Evolutionary conservation across 2,888 invertebrate species (phyloP).

Genomic region (Hartigia nigra): DNA sequence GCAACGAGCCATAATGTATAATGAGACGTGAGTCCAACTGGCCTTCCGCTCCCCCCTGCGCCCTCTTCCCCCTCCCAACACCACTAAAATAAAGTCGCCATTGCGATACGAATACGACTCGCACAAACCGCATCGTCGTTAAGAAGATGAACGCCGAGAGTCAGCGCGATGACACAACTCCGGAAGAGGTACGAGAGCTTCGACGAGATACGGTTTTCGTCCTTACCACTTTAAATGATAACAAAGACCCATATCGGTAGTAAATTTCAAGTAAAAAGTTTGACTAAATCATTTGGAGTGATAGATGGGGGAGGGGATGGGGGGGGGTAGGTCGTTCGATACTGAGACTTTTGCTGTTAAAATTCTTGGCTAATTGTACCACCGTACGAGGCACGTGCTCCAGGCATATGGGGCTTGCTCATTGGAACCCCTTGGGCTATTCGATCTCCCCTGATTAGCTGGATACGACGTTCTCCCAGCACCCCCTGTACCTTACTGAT

Average conservation of each 20-base stretch:
- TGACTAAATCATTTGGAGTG: background rate
- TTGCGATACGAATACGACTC: background rate
- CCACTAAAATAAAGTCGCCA: background rate
- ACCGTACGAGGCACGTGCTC: conserved; percentile 29
- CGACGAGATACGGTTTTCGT: background rate
- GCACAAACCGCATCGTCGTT: background rate
- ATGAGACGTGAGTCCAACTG: conserved; percentile 23
- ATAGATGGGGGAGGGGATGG: background rate
- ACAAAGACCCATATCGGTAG: background rate
- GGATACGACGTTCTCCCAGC: background rate
- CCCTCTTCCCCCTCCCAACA: background rate
- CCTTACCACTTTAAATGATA: background rate
- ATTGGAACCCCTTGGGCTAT: conserved; percentile 13
- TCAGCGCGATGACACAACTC: background rate
- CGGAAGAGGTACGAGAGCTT: background rate
- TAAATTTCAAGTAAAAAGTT: background rate
- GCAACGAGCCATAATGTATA: conserved; percentile 25
- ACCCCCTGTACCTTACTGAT: background rate
- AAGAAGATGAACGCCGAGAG: background rate
- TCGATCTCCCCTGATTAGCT: conserved; percentile 7
- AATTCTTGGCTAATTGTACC: conserved; percentile 27
- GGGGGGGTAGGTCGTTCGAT: background rate
- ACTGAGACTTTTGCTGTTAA: background rate
- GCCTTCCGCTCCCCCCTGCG: conserved; percentile 16
- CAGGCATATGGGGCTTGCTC: background rate